Conservation (phyloP, 37 sponge, comb jelly and placozoan genomes). For the Oopsacas minuta region DNA sequence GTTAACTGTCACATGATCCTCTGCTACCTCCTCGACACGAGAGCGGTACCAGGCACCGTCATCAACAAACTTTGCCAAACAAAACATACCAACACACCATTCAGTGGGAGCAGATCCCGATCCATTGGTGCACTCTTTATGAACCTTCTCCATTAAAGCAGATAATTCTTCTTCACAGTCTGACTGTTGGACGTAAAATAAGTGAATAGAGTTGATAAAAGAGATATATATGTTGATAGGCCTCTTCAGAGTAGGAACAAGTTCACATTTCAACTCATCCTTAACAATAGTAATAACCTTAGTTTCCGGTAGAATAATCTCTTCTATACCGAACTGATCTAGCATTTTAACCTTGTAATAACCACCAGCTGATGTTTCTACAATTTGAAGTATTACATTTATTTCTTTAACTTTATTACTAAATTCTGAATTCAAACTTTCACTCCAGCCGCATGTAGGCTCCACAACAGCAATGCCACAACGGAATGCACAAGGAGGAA, state of each 20-base stretch:
- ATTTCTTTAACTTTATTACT: neutral
- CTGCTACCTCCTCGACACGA: neutral
- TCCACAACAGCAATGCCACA: neutral
- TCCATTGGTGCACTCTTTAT: neutral
- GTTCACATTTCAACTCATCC: neutral
- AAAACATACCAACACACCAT: neutral
- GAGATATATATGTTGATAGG: slow-evolving; percentile 17
- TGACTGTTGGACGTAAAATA: slow-evolving; percentile 14
- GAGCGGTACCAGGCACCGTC: slow-evolving; percentile 7
- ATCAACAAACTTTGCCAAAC: neutral
- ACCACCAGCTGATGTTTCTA: neutral
- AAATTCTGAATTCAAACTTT: neutral
- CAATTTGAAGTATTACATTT: neutral
- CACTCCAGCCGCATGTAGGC: neutral
- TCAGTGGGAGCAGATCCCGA: neutral
- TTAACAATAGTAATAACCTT: neutral
- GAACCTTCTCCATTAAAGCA: neutral
- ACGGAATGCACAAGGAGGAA: neutral
- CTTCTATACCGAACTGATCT: neutral
- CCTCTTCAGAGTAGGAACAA: neutral
- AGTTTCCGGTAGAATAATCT: neutral
- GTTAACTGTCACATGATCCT: neutral
- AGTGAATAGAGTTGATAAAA: slow-evolving; percentile 12
- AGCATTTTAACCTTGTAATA: neutral
- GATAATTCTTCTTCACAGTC: neutral